These are phyloP conservation scores for Penaeus japonicus DNA, from an alignment of 1,140 invertebrate species.

Conservation along the genomic window DNA sequence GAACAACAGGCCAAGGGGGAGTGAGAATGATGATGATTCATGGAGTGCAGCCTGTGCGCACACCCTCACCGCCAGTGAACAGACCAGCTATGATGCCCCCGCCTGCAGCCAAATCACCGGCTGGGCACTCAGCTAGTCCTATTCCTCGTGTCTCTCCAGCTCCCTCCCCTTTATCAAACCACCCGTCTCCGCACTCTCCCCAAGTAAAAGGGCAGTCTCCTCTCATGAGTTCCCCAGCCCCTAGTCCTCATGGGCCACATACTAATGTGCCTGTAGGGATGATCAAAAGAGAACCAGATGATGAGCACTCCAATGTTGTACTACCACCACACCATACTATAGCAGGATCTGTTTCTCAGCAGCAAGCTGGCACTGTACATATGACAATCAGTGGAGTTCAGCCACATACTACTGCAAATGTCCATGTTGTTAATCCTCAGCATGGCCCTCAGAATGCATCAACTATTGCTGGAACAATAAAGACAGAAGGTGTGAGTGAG, in stretches of 20 bases:
- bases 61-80: constrained; percentile 42
- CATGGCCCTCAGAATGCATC: constrained; percentile 14
- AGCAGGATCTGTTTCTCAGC: background rate
- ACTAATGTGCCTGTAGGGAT: constrained; percentile 13
- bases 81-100: constrained; percentile 54
- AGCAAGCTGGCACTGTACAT: constrained; percentile 63
- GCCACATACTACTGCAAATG: constrained; percentile 16
- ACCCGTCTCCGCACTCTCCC: constrained; percentile 52
- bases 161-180: constrained; percentile 47
- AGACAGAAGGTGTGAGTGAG: constrained; percentile 28
- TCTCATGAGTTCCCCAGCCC: constrained; percentile 37
- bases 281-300: constrained; percentile 40
- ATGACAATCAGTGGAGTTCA: constrained; percentile 77
- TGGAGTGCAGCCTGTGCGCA: constrained; percentile 42
- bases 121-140: constrained; percentile 50
- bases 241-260: constrained; percentile 43
- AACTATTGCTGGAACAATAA: constrained; percentile 11
- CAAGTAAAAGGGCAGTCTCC: constrained; percentile 52
- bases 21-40: constrained; percentile 56
- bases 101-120: constrained; percentile 52
- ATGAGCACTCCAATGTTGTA: background rate
- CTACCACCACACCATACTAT: constrained; percentile 19
- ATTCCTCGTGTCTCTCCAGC: constrained; percentile 50
- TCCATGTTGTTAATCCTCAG: constrained; percentile 4
- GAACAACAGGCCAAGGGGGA: constrained; percentile 9